Conservation (phyloP, 2,113 vertebrate species). For the Gasterosteus aculeatus region DNA sequence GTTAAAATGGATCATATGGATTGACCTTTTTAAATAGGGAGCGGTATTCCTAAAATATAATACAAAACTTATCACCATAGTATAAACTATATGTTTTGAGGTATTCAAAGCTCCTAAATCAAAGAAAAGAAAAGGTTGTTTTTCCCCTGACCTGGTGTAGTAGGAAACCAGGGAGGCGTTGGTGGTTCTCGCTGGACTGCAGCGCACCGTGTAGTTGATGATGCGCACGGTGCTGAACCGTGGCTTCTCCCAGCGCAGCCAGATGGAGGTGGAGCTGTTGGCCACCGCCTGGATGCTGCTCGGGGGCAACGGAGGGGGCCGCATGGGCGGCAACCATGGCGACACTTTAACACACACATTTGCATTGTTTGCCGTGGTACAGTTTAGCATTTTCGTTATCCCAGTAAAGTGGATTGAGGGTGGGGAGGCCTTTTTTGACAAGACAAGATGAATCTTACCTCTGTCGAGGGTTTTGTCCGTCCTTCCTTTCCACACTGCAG, state of each 20-base stretch:
- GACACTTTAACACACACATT: slow-evolving; percentile 47
- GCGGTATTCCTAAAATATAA: background rate
- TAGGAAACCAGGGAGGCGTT: slow-evolving; percentile 95
- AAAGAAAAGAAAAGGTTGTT: background rate
- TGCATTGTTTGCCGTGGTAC: slow-evolving; percentile 1
- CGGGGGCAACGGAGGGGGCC: slow-evolving; percentile 88
- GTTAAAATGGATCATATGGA: background rate
- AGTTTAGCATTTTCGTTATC: background rate
- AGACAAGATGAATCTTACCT: slow-evolving; percentile 60
- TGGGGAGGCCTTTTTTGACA: background rate
- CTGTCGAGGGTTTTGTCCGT: slow-evolving; percentile 84
- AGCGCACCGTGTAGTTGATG: slow-evolving; percentile 95
- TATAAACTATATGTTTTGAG: background rate
- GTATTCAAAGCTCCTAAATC: background rate
- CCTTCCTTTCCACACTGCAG: slow-evolving; percentile 93
- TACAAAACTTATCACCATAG: too few species aligned
- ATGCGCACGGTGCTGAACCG: slow-evolving; percentile 91
- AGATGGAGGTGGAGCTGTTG: slow-evolving; percentile 95
- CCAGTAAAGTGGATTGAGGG: background rate
- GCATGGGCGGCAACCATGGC: slow-evolving; percentile 55
- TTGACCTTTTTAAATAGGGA: too few species aligned
- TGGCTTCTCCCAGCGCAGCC: slow-evolving; percentile 95
- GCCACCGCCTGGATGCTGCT: slow-evolving; percentile 88
- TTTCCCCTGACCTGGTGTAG: slow-evolving; percentile 87
- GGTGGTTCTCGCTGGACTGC: slow-evolving; percentile 91